Evolutionary conservation across 2,797 vertebrate genomes (phyloP).

Genomic region (Nannoperca obscura): DNA sequence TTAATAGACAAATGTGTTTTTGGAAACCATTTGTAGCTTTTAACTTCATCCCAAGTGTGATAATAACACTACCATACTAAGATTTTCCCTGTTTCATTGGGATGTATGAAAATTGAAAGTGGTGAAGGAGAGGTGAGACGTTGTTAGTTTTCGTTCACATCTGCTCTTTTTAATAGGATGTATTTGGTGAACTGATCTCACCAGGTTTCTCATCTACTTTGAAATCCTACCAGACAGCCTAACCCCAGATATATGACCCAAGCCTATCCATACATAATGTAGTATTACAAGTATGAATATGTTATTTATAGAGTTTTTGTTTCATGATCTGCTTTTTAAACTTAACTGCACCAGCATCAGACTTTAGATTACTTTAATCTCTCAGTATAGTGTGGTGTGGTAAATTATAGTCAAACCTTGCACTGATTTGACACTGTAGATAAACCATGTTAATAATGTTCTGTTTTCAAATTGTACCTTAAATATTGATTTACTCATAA

Average conservation of each 20-base stretch:
- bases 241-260: too few relatives aligned
- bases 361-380: not conserved
- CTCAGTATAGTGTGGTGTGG: not conserved
- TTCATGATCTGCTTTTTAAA: not conserved
- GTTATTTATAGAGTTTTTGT: not conserved
- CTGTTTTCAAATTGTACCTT: not conserved
- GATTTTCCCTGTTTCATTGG: not conserved
- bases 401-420: not conserved
- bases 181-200: not conserved
- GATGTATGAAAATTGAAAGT: not conserved
- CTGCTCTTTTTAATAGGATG: not conserved
- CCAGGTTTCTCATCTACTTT: not conserved
- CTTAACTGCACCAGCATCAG: too few relatives aligned
- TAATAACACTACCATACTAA: not conserved
- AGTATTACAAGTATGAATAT: not conserved
- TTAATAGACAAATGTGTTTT: not conserved
- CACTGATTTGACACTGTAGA: not conserved
- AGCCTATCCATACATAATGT: too few relatives aligned
- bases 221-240: not conserved
- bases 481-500: not conserved
- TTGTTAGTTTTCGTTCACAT: not conserved
- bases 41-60: not conserved
- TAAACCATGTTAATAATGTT: not conserved
- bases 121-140: not conserved
- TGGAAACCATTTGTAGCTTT: not conserved